A percentile compares a stretch with the other conserved stretches of the same genome.
phyloP scores from a whole-genome alignment of 2,888 invertebrate genomes.

The Argynnis bischoffii region DNA sequence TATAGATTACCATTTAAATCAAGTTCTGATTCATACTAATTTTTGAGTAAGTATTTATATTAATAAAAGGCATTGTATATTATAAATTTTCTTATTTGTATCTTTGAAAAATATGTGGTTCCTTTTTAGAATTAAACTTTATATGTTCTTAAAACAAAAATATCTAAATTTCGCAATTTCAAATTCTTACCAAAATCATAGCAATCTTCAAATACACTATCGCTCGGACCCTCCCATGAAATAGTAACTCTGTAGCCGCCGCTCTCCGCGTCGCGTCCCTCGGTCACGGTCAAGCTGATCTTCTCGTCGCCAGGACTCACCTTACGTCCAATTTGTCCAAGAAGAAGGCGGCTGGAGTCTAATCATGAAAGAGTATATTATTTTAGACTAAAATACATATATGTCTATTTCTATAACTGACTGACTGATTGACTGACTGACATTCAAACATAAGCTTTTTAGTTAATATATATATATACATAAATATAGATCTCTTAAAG shows the following conservation, averaged over 20 bases:
- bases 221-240: conserved; percentile 68
- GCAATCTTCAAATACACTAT: conserved; percentile 74
- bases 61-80: too few relatives aligned
- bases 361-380: not conserved
- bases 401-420: not conserved
- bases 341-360: conserved; percentile 39
- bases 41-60: too few relatives aligned
- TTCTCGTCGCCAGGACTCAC: conserved; percentile 49
- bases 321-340: conserved; percentile 64
- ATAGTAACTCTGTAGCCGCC: conserved; percentile 61
- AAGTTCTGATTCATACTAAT: too few relatives aligned
- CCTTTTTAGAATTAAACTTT: too few relatives aligned
- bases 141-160: too few relatives aligned
- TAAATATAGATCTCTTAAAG: too few relatives aligned
- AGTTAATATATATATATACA: too few relatives aligned
- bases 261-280: conserved; percentile 49
- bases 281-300: conserved; percentile 55
- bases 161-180: not conserved
- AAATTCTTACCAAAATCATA: conserved; percentile 65
- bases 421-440: too few relatives aligned
- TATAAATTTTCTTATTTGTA: too few relatives aligned
- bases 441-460: too few relatives aligned
- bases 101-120: too few relatives aligned
- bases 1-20: too few relatives aligned
- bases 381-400: not conserved